These are phyloP conservation scores for Sinocyclocheilus maitianheensis DNA, from an alignment of 2,113 vertebrate species.

Conservation along the genomic window DNA sequence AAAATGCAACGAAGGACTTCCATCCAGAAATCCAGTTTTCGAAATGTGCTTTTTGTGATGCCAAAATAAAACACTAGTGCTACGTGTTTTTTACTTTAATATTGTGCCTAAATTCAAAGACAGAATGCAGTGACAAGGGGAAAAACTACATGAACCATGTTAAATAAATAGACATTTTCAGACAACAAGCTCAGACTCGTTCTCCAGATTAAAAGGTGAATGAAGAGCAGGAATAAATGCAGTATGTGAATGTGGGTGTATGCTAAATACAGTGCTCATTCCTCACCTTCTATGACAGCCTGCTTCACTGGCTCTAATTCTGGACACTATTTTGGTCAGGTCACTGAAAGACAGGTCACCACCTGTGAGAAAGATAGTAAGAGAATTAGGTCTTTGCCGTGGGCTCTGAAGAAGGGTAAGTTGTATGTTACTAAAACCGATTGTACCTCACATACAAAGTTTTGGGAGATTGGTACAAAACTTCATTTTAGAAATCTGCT, in stretches of 20 bases:
- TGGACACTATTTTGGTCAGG: slow-evolving; percentile 90
- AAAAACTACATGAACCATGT: background rate
- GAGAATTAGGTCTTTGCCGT: background rate
- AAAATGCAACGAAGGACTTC: too few relatives aligned
- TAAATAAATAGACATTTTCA: background rate
- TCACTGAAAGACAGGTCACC: slow-evolving; percentile 90
- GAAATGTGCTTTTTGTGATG: too few relatives aligned
- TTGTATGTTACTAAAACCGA: background rate
- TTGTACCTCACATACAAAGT: background rate
- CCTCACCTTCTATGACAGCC: slow-evolving; percentile 78
- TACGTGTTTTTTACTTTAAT: background rate
- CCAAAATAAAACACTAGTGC: background rate
- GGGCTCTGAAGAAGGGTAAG: background rate
- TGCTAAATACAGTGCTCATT: background rate
- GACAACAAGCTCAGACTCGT: background rate
- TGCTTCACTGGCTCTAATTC: slow-evolving; percentile 84
- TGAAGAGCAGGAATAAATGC: background rate
- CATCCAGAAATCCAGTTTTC: too few relatives aligned
- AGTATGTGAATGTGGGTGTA: background rate
- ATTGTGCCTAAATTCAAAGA: too few relatives aligned
- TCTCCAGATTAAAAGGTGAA: background rate
- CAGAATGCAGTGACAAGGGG: background rate
- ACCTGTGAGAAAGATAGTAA: slow-evolving; percentile 69
- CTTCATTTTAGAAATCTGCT: background rate
- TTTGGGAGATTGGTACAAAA: background rate